These are phyloP conservation scores for Acanthurus leucopareius DNA, from an alignment of 2,797 vertebrate genomes.

Conservation along the genomic window DNA sequence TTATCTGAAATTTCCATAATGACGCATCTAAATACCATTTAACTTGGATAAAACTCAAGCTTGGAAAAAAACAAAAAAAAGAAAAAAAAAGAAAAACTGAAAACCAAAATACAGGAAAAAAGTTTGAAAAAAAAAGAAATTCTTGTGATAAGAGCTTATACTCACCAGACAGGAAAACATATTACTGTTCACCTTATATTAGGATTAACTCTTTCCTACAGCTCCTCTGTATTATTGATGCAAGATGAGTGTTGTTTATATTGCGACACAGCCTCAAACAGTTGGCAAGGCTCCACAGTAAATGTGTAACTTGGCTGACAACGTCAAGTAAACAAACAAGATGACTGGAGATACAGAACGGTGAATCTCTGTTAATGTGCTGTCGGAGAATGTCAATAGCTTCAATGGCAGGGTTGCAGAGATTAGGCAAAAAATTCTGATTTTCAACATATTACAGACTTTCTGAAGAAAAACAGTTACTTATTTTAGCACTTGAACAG, in stretches of 20 bases:
- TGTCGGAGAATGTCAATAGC: slow-evolving; percentile 12
- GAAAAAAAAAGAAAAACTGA: no score
- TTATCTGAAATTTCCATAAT: not conserved
- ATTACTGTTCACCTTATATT: not conserved
- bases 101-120: no score
- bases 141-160: not conserved
- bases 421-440: slow-evolving; percentile 42
- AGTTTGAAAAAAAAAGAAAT: not conserved
- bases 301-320: slow-evolving; percentile 46
- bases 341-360: slow-evolving; percentile 30
- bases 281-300: slow-evolving; percentile 33
- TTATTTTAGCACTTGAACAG: slow-evolving; percentile 17
- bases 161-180: not conserved
- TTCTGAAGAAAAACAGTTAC: slow-evolving; percentile 33
- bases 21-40: not conserved
- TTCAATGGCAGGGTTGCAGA: slow-evolving; percentile 35
- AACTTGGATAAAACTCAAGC: no score
- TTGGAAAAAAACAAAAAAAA: no score
- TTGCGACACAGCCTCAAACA: slow-evolving; percentile 28
- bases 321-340: slow-evolving; percentile 39
- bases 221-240: slow-evolving; percentile 11
- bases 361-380: slow-evolving; percentile 20
- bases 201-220: not conserved
- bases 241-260: slow-evolving; percentile 25
- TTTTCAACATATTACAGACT: slow-evolving; percentile 39